Conservation (phyloP, 2,888 invertebrate species). For the Eucriotettix oculatus region DNA sequence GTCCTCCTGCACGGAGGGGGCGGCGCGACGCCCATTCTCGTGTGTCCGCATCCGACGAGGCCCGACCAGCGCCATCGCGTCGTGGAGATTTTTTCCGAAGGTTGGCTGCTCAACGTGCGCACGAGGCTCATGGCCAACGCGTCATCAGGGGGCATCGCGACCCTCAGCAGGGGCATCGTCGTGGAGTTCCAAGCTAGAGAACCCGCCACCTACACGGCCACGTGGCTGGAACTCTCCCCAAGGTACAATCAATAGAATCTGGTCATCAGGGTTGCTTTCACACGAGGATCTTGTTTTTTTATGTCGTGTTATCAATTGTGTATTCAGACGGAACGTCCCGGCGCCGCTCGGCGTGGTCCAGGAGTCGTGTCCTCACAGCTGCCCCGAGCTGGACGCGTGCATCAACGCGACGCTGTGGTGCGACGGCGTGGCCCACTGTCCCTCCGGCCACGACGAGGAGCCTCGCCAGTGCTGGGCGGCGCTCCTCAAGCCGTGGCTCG, state of each 20-base stretch:
- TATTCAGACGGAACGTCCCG: conserved; percentile 33
- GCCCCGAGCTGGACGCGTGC: conserved; percentile 66
- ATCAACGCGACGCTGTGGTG: conserved; percentile 67
- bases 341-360: conserved; percentile 38
- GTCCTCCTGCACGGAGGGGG: conserved; percentile 62
- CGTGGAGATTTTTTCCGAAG: conserved; percentile 55
- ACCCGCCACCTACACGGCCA: conserved; percentile 53
- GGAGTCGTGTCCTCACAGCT: conserved; percentile 54
- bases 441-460: conserved; percentile 64
- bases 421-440: conserved; percentile 61
- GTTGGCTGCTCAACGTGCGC: conserved; percentile 37
- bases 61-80: conserved; percentile 20
- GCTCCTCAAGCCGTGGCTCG: conserved; percentile 55
- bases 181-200: conserved; percentile 67
- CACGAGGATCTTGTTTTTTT: background rate
- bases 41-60: conserved; percentile 34
- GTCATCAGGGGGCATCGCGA: conserved; percentile 15
- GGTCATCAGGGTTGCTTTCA: background rate
- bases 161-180: conserved; percentile 34
- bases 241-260: too few relatives aligned
- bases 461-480: conserved; percentile 63
- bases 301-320: too few relatives aligned
- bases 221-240: conserved; percentile 69
- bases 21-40: conserved; percentile 33
- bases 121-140: conserved; percentile 10